A percentile compares a stretch with the other conserved stretches of the same genome.
Evolutionary conservation across 2,888 invertebrate genomes (phyloP).

Genomic region (Latheticus oryzae): DNA sequence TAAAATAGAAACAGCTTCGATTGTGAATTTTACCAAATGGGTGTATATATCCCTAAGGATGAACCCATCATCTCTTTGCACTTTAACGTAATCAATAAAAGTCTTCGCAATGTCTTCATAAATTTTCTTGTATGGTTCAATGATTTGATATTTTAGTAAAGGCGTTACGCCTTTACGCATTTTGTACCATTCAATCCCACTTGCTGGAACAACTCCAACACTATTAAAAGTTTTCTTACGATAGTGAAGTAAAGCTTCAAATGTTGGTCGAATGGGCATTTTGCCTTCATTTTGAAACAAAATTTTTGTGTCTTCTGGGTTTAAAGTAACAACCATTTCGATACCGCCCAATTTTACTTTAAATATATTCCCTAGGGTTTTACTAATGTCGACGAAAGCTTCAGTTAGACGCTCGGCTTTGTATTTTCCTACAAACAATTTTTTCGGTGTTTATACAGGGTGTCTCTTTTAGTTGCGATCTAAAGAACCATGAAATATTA

Average conservation of each 20-base stretch:
- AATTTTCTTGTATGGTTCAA: slow-evolving; percentile 63
- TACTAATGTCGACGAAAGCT: slow-evolving; percentile 64
- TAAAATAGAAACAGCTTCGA: slow-evolving; percentile 68
- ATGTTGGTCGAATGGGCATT: slow-evolving; percentile 67
- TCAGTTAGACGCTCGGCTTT: slow-evolving; percentile 63
- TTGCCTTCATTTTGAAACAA: slow-evolving; percentile 68
- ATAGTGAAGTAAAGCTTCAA: slow-evolving; percentile 68
- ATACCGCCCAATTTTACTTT: slow-evolving; percentile 63
- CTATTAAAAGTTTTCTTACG: slow-evolving; percentile 64
- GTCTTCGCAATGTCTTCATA: slow-evolving; percentile 65
- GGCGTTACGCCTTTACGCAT: slow-evolving; percentile 67
- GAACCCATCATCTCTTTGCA: slow-evolving; percentile 52
- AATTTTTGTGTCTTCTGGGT: slow-evolving; percentile 66
- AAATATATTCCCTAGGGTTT: slow-evolving; percentile 67
- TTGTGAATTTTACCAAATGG: slow-evolving; percentile 62
- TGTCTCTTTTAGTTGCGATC: too few relatives aligned
- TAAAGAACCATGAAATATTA: too few relatives aligned
- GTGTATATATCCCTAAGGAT: slow-evolving; percentile 61
- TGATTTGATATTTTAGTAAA: slow-evolving; percentile 66
- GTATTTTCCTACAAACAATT: slow-evolving; percentile 59
- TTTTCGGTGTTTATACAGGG: slow-evolving; percentile 24
- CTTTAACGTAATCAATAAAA: slow-evolving; percentile 64
- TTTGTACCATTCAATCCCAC: slow-evolving; percentile 71
- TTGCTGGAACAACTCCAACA: slow-evolving; percentile 70
- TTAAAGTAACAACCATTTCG: slow-evolving; percentile 65